phyloP scores from a whole-genome alignment of 2,888 invertebrate species.

The Bellardia bayeri region DNA sequence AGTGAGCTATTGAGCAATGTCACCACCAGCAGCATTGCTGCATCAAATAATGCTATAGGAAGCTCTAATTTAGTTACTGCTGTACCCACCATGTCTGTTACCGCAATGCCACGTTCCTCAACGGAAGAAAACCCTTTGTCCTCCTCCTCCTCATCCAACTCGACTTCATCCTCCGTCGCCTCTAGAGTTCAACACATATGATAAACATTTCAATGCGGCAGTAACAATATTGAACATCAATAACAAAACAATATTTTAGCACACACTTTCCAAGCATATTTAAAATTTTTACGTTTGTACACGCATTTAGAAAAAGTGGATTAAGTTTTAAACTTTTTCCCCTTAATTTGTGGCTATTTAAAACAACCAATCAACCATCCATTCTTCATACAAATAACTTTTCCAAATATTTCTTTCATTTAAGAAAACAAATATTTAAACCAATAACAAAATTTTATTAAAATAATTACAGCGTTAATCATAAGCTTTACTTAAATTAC shows the following conservation, averaged over 20 bases:
- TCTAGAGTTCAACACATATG: conserved; percentile 77
- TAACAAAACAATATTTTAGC: conserved; percentile 32
- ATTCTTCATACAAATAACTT: background rate
- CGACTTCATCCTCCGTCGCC: conserved; percentile 18
- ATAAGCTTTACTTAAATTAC: too few relatives aligned
- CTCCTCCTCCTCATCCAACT: conserved; percentile 22
- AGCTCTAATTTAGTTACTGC: conserved; percentile 63
- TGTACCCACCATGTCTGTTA: conserved; percentile 75
- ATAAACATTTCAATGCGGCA: conserved; percentile 65
- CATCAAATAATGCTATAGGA: conserved; percentile 62
- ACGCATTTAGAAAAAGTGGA: conserved; percentile 41
- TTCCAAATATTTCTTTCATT: background rate
- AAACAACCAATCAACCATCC: background rate
- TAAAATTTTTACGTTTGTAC: conserved; percentile 24
- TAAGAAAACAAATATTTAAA: background rate
- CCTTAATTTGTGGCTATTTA: conserved; percentile 23
- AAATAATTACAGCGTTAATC: background rate
- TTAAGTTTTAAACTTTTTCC: conserved; percentile 65
- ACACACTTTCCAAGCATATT: conserved; percentile 34
- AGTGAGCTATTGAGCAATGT: conserved; percentile 41
- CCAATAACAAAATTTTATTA: conserved; percentile 14
- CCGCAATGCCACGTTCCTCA: conserved; percentile 75
- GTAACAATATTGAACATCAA: background rate
- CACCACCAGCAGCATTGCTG: conserved; percentile 57
- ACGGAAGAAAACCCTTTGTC: conserved; percentile 49